These are phyloP conservation scores for Trichogramma dendrolimi DNA, from an alignment of 2,888 invertebrate species.

Conservation along the genomic window DNA sequence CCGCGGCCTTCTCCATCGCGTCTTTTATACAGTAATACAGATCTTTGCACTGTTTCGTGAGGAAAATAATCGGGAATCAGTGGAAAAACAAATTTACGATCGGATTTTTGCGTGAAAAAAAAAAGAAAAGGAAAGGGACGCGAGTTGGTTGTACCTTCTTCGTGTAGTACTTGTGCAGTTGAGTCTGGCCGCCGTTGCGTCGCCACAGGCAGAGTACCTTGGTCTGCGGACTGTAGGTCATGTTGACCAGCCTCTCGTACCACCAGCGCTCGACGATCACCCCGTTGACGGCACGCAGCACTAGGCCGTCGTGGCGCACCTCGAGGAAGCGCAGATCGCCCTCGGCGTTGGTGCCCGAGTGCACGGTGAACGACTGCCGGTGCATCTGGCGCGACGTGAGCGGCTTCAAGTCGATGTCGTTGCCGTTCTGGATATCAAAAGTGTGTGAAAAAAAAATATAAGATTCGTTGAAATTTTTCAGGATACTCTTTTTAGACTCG, in stretches of 20 bases:
- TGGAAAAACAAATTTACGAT: not conserved
- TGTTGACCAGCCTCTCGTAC: conserved; percentile 97
- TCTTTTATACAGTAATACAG: conserved; percentile 98
- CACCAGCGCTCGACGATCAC: conserved; percentile 95
- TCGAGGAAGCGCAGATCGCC: conserved; percentile 87
- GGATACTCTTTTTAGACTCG: too few species aligned
- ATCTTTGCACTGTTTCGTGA: conserved; percentile 81
- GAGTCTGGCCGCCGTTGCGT: conserved; percentile 88
- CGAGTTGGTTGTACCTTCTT: conserved; percentile 71
- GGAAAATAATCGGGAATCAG: conserved; percentile 7
- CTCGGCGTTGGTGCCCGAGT: conserved; percentile 87
- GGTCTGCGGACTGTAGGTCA: conserved; percentile 99
- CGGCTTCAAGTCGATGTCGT: conserved; percentile 95
- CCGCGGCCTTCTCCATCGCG: conserved; percentile 86
- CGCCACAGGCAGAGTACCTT: conserved; percentile 96
- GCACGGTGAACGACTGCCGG: conserved; percentile 96
- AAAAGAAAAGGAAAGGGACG: not conserved
- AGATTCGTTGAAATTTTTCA: too few species aligned
- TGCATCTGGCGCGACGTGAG: conserved; percentile 91
- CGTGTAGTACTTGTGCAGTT: conserved; percentile 97
- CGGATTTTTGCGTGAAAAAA: not conserved
- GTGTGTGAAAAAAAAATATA: not conserved
- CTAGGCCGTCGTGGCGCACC: conserved; percentile 93
- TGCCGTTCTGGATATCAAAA: conserved; percentile 73
- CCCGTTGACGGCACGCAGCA: conserved; percentile 76